Evolutionary conservation across 2,797 vertebrate genomes (phyloP).

Genomic region (Morus bassanus): DNA sequence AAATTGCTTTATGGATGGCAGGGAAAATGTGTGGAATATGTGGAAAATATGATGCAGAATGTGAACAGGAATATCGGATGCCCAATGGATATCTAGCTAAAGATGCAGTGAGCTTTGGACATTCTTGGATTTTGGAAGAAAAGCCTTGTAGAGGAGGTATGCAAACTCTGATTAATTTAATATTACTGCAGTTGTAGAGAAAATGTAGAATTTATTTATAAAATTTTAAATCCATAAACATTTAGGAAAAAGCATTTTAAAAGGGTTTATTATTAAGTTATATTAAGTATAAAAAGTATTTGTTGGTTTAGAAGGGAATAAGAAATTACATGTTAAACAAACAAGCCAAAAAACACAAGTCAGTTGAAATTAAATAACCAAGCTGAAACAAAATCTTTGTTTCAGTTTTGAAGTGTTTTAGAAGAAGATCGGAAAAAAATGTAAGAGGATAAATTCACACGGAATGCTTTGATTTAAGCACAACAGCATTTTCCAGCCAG

Average conservation of each 20-base stretch:
- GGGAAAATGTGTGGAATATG: slow-evolving; percentile 82
- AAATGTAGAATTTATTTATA: background rate
- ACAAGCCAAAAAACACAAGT: background rate
- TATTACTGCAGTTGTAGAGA: background rate
- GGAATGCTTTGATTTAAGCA: background rate
- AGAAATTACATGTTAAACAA: background rate
- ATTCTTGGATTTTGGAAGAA: slow-evolving; percentile 82
- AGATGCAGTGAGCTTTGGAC: slow-evolving; percentile 73
- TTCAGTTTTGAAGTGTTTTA: background rate
- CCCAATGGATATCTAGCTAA: slow-evolving; percentile 73
- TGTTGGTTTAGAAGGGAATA: background rate
- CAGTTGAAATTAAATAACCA: background rate
- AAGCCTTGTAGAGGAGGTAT: slow-evolving; percentile 73
- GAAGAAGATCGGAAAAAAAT: background rate
- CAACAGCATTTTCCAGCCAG: background rate
- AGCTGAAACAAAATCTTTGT: background rate
- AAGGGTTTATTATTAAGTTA: background rate
- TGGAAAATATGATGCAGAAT: slow-evolving; percentile 81
- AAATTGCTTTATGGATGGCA: slow-evolving; percentile 81
- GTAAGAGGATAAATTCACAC: background rate
- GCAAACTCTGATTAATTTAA: background rate
- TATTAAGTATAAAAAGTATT: background rate
- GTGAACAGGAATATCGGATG: slow-evolving; percentile 75
- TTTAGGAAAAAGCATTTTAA: background rate
- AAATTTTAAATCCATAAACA: background rate